phyloP scores from a whole-genome alignment of 1,140 invertebrate species.

The fruit fly (Drosophila melanogaster) region Release_6_plus_ISO1_MT NT_037436.4:2309501-2310000 shows the following conservation, averaged over 20 bases:
- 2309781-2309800: too few relatives aligned
- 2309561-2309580: conserved; percentile 38
- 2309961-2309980: conserved; percentile 20
- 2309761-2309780: too few relatives aligned
- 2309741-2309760: not conserved
- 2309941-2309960: conserved; percentile 48
- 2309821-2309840: too few relatives aligned
- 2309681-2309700: not conserved
- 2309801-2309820: too few relatives aligned
- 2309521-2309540: conserved; percentile 8
- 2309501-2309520: conserved; percentile 23
- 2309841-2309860: too few relatives aligned
- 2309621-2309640: conserved; percentile 14
- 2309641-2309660: not conserved
- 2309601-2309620: conserved; percentile 31
- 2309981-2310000: conserved; percentile 36
- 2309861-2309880: not conserved
- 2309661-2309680: conserved; percentile 14
- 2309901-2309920: conserved; percentile 23
- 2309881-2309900: conserved; percentile 7
- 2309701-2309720: not conserved
- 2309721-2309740: not conserved
- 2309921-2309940: conserved; percentile 46
- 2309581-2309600: conserved; percentile 11
- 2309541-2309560: conserved; percentile 24